phyloP scores from a whole-genome alignment of 2,888 invertebrate species.

The Autographa gamma region DNA sequence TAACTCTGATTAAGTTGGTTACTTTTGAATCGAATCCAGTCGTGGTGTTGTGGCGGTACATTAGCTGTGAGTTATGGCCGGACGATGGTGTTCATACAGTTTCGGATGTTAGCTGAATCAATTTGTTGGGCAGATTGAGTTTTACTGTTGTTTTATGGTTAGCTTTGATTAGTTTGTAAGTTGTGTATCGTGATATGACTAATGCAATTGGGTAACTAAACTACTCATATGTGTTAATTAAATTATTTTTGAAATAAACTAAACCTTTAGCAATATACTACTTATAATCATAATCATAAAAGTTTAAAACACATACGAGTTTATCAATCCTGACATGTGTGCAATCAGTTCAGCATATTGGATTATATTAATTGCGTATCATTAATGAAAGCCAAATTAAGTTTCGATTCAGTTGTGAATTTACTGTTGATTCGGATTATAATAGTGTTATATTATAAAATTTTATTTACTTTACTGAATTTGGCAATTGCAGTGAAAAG shows the following conservation, averaged over 20 bases:
- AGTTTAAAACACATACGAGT: too few relatives aligned
- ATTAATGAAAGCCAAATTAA: constrained; percentile 2
- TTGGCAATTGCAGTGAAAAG: too few relatives aligned
- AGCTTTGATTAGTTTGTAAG: not conserved
- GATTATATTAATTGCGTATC: constrained; percentile 5
- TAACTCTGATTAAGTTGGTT: constrained; percentile 59
- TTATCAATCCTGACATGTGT: not conserved
- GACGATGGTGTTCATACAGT: not conserved
- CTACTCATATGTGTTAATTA: too few relatives aligned
- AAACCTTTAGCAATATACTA: too few relatives aligned
- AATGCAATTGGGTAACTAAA: not conserved
- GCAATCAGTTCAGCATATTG: not conserved
- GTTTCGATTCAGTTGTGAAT: not conserved
- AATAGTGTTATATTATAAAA: not conserved
- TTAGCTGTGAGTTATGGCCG: not conserved
- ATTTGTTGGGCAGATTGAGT: not conserved
- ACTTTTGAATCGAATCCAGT: constrained; percentile 41
- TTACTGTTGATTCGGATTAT: not conserved
- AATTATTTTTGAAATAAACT: too few relatives aligned
- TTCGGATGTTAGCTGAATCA: not conserved
- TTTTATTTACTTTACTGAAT: not conserved
- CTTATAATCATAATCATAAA: too few relatives aligned
- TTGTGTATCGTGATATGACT: not conserved
- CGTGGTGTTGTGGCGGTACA: constrained; percentile 11
- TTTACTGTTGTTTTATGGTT: not conserved